Evolutionary conservation across 2,888 invertebrate genomes (phyloP).

Genomic region (Catocala sponsa): DNA sequence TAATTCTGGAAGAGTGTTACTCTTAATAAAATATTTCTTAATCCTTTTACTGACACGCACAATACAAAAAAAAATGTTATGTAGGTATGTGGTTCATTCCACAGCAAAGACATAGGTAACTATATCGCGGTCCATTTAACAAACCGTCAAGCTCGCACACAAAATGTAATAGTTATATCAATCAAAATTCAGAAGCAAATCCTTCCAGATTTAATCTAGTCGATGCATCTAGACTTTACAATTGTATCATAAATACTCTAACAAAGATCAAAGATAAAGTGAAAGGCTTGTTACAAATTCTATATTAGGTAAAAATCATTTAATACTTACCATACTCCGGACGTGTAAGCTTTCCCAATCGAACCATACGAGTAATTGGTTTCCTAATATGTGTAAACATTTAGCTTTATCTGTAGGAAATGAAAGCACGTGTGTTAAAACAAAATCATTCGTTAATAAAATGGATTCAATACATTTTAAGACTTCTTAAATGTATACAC

Average conservation of each 20-base stretch:
- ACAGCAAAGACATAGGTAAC: too few relatives aligned
- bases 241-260: neutral
- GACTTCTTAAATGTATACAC: neutral
- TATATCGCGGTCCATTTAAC: too few relatives aligned
- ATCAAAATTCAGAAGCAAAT: too few relatives aligned
- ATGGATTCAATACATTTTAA: neutral
- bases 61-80: too few relatives aligned
- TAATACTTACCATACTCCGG: neutral
- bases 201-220: too few relatives aligned
- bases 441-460: neutral
- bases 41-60: too few relatives aligned
- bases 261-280: neutral
- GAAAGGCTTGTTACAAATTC: neutral
- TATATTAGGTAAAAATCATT: neutral
- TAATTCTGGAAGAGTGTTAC: too few relatives aligned
- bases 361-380: constrained; percentile 18
- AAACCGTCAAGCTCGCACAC: too few relatives aligned
- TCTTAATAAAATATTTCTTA: too few relatives aligned
- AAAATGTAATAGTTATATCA: too few relatives aligned
- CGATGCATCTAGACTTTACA: neutral
- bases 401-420: constrained; percentile 3
- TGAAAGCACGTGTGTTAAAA: neutral
- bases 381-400: constrained; percentile 9
- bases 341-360: neutral
- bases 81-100: too few relatives aligned